A percentile compares a stretch with the other conserved stretches of the same genome.
These are phyloP conservation scores for Gonioctena quinquepunctata DNA, from an alignment of 1,140 invertebrate species.

Conservation along the genomic window DNA sequence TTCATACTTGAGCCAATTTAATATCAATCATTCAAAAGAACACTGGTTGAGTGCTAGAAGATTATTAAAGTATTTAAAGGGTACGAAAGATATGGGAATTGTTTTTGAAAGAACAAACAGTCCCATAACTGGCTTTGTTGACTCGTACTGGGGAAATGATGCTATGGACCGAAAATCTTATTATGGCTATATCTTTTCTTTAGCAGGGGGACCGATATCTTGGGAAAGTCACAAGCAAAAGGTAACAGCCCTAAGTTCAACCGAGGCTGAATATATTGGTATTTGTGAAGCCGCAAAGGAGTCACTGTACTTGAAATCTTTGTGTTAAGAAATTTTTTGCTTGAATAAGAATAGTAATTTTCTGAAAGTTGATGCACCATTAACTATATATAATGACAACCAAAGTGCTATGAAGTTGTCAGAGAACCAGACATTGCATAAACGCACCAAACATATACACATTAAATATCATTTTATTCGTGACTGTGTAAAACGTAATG, in stretches of 20 bases:
- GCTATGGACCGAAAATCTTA: slow-evolving; percentile 44
- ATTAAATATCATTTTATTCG: slow-evolving; percentile 25
- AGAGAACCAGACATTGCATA: slow-evolving; percentile 23
- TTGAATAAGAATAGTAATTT: background rate
- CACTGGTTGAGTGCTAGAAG: slow-evolving; percentile 22
- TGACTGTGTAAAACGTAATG: slow-evolving; percentile 10
- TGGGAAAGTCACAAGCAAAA: slow-evolving; percentile 46
- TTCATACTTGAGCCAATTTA: slow-evolving; percentile 28
- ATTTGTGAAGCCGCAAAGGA: slow-evolving; percentile 27
- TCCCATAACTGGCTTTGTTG: slow-evolving; percentile 36
- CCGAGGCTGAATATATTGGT: slow-evolving; percentile 50
- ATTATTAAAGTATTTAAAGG: slow-evolving; percentile 29
- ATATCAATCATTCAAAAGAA: slow-evolving; percentile 26
- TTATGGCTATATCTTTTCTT: slow-evolving; percentile 43
- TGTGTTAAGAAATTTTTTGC: slow-evolving; percentile 1
- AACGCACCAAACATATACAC: slow-evolving; percentile 26
- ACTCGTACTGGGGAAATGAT: slow-evolving; percentile 52
- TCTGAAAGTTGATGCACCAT: background rate
- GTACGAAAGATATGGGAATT: slow-evolving; percentile 24
- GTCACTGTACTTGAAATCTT: slow-evolving; percentile 16
- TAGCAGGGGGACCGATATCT: slow-evolving; percentile 31
- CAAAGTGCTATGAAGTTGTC: slow-evolving; percentile 22
- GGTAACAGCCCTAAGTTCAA: slow-evolving; percentile 43
- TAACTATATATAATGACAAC: slow-evolving; percentile 13
- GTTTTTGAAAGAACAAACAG: slow-evolving; percentile 12